Evolutionary conservation across 37 sponge, comb jelly and placozoan genomes (phyloP), one percentile per base, ranked within the genome.

Genomic region (Theonella swinhoei): DNA sequence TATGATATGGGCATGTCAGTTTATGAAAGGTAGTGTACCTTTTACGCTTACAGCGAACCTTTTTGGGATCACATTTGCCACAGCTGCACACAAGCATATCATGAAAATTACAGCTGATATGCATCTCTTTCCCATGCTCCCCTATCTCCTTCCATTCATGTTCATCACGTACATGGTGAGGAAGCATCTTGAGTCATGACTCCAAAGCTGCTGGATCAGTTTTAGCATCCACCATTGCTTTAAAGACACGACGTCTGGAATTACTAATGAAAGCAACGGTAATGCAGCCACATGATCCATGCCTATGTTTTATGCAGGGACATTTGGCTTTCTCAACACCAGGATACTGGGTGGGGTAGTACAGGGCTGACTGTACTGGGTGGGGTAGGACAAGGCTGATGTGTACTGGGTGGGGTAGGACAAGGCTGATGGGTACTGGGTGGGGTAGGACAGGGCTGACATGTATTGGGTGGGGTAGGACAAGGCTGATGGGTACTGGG

Each of bases 331-430:
- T 17, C 11, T 68, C 39, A 8, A 80, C 81, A 19, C 14, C 71
- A 24, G 68, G 81, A 42, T 69, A 80, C 11, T 40, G 22, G n/a
- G n/a, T n/a, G n/a, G n/a, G n/a, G n/a, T n/a, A n/a, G n/a, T n/a
- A n/a, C n/a, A n/a, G n/a, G n/a, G 11, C 24, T 29, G 5, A 72
- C 39, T 30, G 43, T 64, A 3, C 72, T 62, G 0, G 26, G n/a
- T 17, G 79, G 87, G 4, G 80, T 42, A 32, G 81, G 59, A 0
- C 68, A 67, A 24, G 54, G 58, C 26, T 87, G 87, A 0, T 81
- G 81, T 14, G 62, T 81, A 73, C 88, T 81, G 3, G 67, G 19
- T 77, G 75, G n/a, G n/a, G n/a, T n/a, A n/a, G n/a, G n/a, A n/a
- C n/a, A n/a, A n/a, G n/a, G n/a, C n/a, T n/a, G n/a, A 81, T 28